phyloP scores from a whole-genome alignment of 1,140 invertebrate genomes.

The Drosophila punjabiensis region DNA sequence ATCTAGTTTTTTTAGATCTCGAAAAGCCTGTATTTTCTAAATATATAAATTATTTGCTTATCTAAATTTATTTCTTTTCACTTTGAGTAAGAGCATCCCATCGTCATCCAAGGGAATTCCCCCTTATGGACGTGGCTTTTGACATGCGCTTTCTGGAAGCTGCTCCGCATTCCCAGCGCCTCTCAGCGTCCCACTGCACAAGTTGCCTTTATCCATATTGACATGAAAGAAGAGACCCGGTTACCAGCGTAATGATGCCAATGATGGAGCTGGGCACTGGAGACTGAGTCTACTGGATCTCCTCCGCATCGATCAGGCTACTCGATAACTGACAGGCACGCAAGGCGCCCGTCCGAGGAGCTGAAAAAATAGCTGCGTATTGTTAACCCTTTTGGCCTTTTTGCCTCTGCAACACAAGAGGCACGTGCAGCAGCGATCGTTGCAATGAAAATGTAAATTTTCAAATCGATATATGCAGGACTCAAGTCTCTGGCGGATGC shows the following conservation, averaged over 20 bases:
- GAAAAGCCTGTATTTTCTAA: background rate
- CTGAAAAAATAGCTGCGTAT: conserved; percentile 24
- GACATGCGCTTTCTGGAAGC: conserved; percentile 63
- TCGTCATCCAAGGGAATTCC: too few relatives aligned
- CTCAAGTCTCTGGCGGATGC: conserved; percentile 42
- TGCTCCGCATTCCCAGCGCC: conserved; percentile 46
- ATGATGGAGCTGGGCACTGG: conserved; percentile 11
- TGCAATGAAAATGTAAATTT: conserved; percentile 72
- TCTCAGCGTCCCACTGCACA: conserved; percentile 8
- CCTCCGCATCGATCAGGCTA: conserved; percentile 58
- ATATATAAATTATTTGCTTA: background rate
- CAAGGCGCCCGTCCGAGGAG: conserved; percentile 60
- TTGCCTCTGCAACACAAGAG: conserved; percentile 4
- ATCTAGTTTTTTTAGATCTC: background rate
- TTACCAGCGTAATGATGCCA: conserved; percentile 34
- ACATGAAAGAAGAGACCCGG: conserved; percentile 74
- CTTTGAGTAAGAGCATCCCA: conserved; percentile 12
- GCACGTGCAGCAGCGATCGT: conserved; percentile 53
- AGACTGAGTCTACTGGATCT: conserved; percentile 23
- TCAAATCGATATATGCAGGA: conserved; percentile 73
- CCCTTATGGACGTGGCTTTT: background rate
- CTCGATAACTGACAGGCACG: conserved; percentile 77
- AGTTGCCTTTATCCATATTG: conserved; percentile 72
- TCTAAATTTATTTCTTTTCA: too few relatives aligned
- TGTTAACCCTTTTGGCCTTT: conserved; percentile 28